Percentiles rank a stretch among this genome's conserved stretches.
These are phyloP conservation scores for Ormyrus thymus DNA, from an alignment of 2,888 invertebrate species.

Conservation along the genomic window DNA sequence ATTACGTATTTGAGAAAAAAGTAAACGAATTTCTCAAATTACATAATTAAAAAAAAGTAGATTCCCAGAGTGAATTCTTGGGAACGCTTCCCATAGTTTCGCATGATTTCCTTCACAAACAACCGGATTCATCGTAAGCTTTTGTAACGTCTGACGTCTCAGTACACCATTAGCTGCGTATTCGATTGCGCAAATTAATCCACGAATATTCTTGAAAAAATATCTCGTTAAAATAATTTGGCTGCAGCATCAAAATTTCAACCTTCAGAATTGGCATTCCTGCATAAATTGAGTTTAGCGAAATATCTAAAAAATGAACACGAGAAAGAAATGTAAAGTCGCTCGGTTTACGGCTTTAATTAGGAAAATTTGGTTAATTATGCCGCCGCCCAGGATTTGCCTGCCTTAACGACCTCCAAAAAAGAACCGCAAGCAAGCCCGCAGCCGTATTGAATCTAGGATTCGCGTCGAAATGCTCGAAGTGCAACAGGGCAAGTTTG, in stretches of 20 bases:
- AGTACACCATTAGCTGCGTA: too few species aligned
- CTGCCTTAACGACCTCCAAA: neutral
- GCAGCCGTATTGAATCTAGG: too few species aligned
- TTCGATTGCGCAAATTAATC: too few species aligned
- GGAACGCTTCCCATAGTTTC: slow-evolving; percentile 32
- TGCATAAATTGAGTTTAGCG: neutral
- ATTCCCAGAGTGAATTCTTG: slow-evolving; percentile 30
- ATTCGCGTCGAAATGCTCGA: too few species aligned
- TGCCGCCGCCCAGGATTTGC: neutral
- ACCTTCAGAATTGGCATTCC: neutral
- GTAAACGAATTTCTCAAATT: slow-evolving; percentile 1
- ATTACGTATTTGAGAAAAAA: neutral
- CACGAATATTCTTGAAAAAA: too few species aligned
- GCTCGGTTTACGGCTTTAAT: neutral
- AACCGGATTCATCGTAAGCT: slow-evolving; percentile 7
- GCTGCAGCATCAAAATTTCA: neutral
- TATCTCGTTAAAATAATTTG: too few species aligned
- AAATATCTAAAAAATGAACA: too few species aligned
- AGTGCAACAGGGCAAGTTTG: too few species aligned
- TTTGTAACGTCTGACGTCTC: too few species aligned
- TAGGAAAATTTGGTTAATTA: neutral
- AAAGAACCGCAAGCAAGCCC: neutral
- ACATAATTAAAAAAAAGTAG: slow-evolving; percentile 20
- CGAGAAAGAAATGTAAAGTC: too few species aligned
- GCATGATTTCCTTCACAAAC: slow-evolving; percentile 29